phyloP scores from a whole-genome alignment of 2,113 vertebrate genomes.

The Nyctereutes procyonoides region DNA sequence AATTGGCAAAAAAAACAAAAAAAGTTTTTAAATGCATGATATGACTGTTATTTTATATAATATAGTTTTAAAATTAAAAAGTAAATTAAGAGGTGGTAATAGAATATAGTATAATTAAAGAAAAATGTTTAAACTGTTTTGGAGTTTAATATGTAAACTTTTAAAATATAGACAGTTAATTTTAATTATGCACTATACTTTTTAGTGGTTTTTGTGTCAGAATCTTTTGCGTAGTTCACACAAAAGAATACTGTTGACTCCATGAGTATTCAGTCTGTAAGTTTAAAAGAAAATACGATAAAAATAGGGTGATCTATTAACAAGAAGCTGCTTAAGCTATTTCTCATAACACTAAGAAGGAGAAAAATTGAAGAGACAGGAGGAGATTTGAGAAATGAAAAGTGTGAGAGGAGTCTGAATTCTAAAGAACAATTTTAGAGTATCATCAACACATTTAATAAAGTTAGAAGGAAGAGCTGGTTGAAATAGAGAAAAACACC shows the following conservation, averaged over 20 bases:
- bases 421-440: constrained; percentile 12
- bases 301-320: not conserved
- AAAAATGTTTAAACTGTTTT: constrained; percentile 17
- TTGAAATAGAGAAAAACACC: not conserved
- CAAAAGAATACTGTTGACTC: not conserved
- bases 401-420: not conserved
- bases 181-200: not conserved
- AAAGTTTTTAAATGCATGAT: constrained; percentile 42
- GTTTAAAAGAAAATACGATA: constrained; percentile 30
- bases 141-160: not conserved
- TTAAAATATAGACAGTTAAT: not conserved
- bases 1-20: not conserved
- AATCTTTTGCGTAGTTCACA: constrained; percentile 30
- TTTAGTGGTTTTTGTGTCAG: constrained; percentile 6
- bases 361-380: constrained; percentile 1
- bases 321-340: not conserved
- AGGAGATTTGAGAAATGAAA: not conserved
- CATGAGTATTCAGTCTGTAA: not conserved
- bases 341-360: not conserved
- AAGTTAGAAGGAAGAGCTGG: constrained; percentile 19
- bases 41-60: constrained; percentile 9
- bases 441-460: not conserved
- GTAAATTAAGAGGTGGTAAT: not conserved
- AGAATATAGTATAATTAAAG: not conserved
- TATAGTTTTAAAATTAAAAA: not conserved